A percentile compares a stretch with the other conserved stretches of the same genome.
Conservation (phyloP, 2,797 vertebrate genomes). For the Acropternis orthonyx region DNA sequence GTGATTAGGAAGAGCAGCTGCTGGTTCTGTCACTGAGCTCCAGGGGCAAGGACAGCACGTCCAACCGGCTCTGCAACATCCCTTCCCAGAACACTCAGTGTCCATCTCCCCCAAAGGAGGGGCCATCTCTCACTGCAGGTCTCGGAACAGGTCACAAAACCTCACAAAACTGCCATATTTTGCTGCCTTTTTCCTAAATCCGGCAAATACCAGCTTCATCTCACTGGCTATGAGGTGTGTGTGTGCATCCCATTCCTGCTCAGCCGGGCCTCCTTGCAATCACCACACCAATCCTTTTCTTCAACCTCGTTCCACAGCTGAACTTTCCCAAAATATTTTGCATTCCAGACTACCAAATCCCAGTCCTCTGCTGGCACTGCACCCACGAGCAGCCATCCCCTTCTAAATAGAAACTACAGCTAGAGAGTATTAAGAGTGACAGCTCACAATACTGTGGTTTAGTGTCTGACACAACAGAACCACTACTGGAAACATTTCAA, state of each 20-base stretch:
- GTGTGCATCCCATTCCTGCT: accelerated
- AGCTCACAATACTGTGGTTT: not conserved
- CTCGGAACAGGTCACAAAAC: not conserved
- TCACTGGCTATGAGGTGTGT: not conserved
- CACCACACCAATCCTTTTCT: not conserved
- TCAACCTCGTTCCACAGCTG: not conserved
- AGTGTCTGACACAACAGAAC: not conserved
- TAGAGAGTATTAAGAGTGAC: not conserved
- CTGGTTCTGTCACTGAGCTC: not conserved
- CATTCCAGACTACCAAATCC: not conserved
- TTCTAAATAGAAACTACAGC: not conserved
- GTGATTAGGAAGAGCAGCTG: not conserved
- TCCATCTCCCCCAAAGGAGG: not conserved
- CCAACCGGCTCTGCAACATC: not conserved
- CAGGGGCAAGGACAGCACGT: not conserved
- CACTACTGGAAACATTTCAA: not conserved
- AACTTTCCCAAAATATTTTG: not conserved
- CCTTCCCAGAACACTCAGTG: not conserved
- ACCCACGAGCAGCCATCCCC: not conserved
- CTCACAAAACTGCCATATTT: not conserved
- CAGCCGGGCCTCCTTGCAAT: not conserved
- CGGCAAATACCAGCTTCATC: not conserved
- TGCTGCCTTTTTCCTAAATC: not conserved
- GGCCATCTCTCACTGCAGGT: accelerated
- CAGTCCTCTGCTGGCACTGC: not conserved